Conservation (phyloP, 2,113 vertebrate species). For the Xenopus borealis region DNA sequence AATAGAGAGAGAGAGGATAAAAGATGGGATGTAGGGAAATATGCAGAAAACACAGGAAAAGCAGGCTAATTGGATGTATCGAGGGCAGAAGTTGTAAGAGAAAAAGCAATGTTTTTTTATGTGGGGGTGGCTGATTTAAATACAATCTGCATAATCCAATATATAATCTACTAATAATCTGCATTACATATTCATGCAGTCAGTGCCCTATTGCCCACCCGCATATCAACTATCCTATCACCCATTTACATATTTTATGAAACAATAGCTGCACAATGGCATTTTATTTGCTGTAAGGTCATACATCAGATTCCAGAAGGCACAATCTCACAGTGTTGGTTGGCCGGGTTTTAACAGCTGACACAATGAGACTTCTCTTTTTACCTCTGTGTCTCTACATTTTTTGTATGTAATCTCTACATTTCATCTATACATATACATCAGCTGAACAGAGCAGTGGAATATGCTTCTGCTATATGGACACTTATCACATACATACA, state of each 20-base stretch:
- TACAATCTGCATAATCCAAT: constrained; percentile 39
- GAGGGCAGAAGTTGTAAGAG: constrained; percentile 60
- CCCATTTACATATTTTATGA: too few species aligned
- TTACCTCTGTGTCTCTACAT: too few species aligned
- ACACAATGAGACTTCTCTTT: too few species aligned
- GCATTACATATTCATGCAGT: background rate
- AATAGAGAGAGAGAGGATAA: background rate
- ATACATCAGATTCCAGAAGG: too few species aligned
- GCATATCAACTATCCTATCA: background rate
- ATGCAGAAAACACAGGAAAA: constrained; percentile 59
- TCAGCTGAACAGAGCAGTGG: too few species aligned
- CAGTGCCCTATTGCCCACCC: too few species aligned
- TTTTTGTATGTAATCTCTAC: too few species aligned
- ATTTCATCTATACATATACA: too few species aligned
- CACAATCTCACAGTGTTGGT: too few species aligned
- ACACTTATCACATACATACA: too few species aligned
- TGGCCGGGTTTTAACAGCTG: too few species aligned
- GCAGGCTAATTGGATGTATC: constrained; percentile 67
- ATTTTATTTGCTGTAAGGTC: background rate
- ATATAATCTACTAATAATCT: constrained; percentile 30
- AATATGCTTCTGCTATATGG: too few species aligned
- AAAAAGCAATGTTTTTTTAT: constrained; percentile 42
- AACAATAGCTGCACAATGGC: background rate
- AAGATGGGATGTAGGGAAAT: constrained; percentile 6
- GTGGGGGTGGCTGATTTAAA: constrained; percentile 47